phyloP scores from a whole-genome alignment of 1,140 invertebrate genomes.

The Aphidius gifuensis region DNA sequence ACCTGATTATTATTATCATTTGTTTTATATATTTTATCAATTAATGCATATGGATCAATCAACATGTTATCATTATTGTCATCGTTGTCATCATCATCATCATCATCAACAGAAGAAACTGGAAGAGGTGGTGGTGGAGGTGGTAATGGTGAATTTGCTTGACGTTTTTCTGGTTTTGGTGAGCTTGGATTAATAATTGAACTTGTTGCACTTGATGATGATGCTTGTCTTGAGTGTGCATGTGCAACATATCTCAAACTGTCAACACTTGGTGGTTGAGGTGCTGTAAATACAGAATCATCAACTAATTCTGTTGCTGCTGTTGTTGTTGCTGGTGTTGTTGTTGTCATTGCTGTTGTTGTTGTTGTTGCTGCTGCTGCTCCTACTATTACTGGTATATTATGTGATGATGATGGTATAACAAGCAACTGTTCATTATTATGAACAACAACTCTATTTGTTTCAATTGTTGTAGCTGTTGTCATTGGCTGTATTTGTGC shows the following conservation, averaged over 20 bases:
- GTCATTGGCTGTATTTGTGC: constrained; percentile 75
- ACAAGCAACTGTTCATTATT: too few species aligned
- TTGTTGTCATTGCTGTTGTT: too few species aligned
- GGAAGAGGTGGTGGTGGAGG: constrained; percentile 61
- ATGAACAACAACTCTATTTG: too few species aligned
- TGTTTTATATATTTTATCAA: constrained; percentile 48
- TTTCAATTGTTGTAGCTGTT: constrained; percentile 44
- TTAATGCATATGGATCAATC: constrained; percentile 32
- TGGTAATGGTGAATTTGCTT: constrained; percentile 78
- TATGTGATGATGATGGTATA: too few species aligned
- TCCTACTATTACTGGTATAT: too few species aligned
- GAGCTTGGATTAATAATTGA: constrained; percentile 72
- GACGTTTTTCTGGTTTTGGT: constrained; percentile 81
- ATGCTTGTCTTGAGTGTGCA: constrained; percentile 73
- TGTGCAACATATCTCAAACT: constrained; percentile 61
- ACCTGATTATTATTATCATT: constrained; percentile 35
- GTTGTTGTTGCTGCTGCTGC: too few species aligned
- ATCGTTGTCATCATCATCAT: constrained; percentile 24
- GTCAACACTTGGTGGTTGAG: constrained; percentile 60
- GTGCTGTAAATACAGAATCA: constrained; percentile 43
- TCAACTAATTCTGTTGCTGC: constrained; percentile 28
- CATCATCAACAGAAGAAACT: constrained; percentile 45
- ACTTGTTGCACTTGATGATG: constrained; percentile 72
- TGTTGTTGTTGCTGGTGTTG: too few species aligned
- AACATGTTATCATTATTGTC: too few species aligned